Conservation (phyloP, 2,797 vertebrate species). For the Sphaeramia orbicularis region DNA sequence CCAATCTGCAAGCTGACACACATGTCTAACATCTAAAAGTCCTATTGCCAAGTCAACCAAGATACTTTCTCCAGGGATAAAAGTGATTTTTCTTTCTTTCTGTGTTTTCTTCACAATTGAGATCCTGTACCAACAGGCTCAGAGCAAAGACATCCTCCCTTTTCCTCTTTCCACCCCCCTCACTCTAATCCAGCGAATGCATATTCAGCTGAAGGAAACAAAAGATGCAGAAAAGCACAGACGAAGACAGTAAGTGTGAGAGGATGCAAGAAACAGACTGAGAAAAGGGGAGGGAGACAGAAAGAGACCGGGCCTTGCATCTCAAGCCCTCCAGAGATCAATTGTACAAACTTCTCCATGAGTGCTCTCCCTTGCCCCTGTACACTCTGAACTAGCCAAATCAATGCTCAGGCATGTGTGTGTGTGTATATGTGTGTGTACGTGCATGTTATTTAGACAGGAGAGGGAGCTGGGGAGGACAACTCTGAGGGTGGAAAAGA, state of each 20-base stretch:
- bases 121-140: slow-evolving; percentile 48
- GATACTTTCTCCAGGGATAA: slow-evolving; percentile 62
- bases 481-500: slow-evolving; percentile 24
- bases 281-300: slow-evolving; percentile 17
- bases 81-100: slow-evolving; percentile 34
- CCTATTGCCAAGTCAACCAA: slow-evolving; percentile 62
- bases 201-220: slow-evolving; percentile 69
- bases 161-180: slow-evolving; percentile 21
- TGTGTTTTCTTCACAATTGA: slow-evolving; percentile 52
- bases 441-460: slow-evolving; percentile 54
- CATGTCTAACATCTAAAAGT: slow-evolving; percentile 61
- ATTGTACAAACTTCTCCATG: slow-evolving; percentile 85
- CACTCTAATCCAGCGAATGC: slow-evolving; percentile 73
- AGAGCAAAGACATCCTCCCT: slow-evolving; percentile 39
- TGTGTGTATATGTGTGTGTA: slow-evolving; percentile 17
- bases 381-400: slow-evolving; percentile 70
- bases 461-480: slow-evolving; percentile 40
- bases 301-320: slow-evolving; percentile 61
- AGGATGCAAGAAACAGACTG: slow-evolving; percentile 22
- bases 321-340: slow-evolving; percentile 81
- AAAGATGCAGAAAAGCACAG: slow-evolving; percentile 23
- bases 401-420: slow-evolving; percentile 66
- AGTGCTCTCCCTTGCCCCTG: slow-evolving; percentile 72
- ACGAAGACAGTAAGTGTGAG: slow-evolving; percentile 19
- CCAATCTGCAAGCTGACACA: slow-evolving; percentile 67